Percentiles rank a stretch among this genome's conserved stretches.
Evolutionary conservation across 2,113 vertebrate genomes (phyloP).

Genomic region (Cyanistes caeruleus): DNA sequence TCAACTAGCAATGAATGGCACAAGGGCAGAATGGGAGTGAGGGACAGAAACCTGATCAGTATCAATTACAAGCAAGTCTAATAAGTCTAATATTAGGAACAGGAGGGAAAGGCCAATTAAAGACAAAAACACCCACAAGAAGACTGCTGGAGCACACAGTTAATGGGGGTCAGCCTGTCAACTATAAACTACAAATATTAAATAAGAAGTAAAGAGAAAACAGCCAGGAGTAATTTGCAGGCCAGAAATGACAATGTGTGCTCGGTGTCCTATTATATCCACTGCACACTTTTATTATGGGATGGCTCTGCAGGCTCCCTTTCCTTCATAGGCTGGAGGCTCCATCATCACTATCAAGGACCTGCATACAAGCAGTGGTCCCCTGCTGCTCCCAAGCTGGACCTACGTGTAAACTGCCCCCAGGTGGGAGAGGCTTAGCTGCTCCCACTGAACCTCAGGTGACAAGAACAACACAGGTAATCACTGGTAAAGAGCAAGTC

Average conservation of each 20-base stretch:
- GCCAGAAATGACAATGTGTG: background rate
- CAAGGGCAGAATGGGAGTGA: accelerated
- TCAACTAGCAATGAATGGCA: background rate
- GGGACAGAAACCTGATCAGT: background rate
- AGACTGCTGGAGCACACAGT: background rate
- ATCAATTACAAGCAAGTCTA: background rate
- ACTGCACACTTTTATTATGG: background rate
- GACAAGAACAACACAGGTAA: background rate
- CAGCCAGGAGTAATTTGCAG: background rate
- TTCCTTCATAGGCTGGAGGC: background rate
- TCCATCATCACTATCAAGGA: background rate
- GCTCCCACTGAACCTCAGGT: background rate
- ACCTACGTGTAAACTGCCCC: accelerated
- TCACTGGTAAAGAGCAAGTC: background rate
- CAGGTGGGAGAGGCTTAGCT: background rate
- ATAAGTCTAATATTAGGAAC: background rate
- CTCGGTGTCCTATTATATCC: background rate
- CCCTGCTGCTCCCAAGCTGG: background rate
- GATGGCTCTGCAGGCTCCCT: background rate
- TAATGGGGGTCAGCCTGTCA: background rate
- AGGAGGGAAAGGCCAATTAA: background rate
- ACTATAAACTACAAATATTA: background rate
- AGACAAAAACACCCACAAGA: background rate
- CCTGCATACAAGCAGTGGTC: background rate
- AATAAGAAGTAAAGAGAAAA: background rate